Base-by-base conservation (phyloP, 2,113 vertebrate species). In the Anoura caudifer region DNA sequence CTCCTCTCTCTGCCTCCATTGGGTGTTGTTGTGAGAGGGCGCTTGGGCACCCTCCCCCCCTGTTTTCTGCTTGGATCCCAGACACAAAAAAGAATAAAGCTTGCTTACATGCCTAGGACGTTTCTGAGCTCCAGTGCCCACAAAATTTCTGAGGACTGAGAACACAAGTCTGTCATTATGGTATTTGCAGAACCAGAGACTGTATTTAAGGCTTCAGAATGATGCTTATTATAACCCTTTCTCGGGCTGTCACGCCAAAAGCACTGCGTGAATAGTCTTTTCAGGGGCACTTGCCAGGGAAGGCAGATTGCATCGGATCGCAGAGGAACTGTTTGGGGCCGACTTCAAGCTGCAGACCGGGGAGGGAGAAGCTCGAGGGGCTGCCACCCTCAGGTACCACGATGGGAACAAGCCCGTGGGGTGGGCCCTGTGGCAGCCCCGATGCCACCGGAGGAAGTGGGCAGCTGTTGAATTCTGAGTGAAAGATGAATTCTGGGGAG, bases 201-300 rank as follows among this genome's bases (percentile, higher is more conserved):
- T 95, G 69, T 94, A 84, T 80, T 98, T 98, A 97, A 96, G 96
- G 67, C 82, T 97, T 98, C 94, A 80, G n/a, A 90, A 86, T 36
- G 85, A 93, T 96, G 88, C 88, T 95, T 93, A 96, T 97, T 97
- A 96, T 96, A 96, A 92, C 72, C 94, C 56, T 87, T 85, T 65
- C 94, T 95, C 61, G 91, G 92, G 76, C 76, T 22, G 4, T 36
- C 36, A 17, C 86, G 96, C 96, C 96, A 73, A 81, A 77, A 95
- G 73, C 92, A 59, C 50, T 10, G 12, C 67, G 36, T 28, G 69
- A 91, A 83, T 43, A 90, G 96, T 88, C 92, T 88, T 93, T 82
- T 77, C 95, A 90, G 70, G 95, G 91, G 96, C 95, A 92, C 96
- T 90, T 97, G 95, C 97, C 97, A 95, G 76, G 87, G 87, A 92